These are phyloP conservation scores for Poecilia velifera DNA, from an alignment of 2,797 vertebrate species.

Conservation along the genomic window DNA sequence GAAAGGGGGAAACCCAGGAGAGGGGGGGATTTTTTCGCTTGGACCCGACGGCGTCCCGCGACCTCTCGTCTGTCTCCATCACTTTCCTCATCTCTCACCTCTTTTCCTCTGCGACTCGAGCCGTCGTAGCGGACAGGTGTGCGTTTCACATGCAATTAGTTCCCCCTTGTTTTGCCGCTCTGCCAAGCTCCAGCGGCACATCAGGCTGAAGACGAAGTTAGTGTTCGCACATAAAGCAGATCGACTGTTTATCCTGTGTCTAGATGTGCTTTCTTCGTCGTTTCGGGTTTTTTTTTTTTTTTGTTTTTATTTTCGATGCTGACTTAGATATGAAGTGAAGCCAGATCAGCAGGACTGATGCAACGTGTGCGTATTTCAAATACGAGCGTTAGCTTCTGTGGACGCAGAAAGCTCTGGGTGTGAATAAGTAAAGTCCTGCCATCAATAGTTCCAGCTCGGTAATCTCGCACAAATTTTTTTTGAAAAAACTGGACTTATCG, in stretches of 20 bases:
- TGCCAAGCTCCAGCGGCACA: slow-evolving; percentile 51
- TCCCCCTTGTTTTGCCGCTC: slow-evolving; percentile 69
- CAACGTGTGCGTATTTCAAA: not conserved
- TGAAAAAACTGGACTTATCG: not conserved
- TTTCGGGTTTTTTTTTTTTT: not conserved
- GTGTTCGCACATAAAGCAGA: not conserved
- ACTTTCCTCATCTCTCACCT: slow-evolving; percentile 38
- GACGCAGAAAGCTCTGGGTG: not conserved
- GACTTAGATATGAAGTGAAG: not conserved
- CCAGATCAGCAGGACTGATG: not conserved
- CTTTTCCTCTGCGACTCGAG: slow-evolving; percentile 37
- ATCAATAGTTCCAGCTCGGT: not conserved
- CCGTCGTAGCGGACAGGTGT: slow-evolving; percentile 59
- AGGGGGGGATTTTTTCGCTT: not conserved
- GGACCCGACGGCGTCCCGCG: not conserved
- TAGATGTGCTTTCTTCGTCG: not conserved
- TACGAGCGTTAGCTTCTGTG: not conserved
- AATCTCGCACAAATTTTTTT: not conserved
- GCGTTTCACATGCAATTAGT: slow-evolving; percentile 72
- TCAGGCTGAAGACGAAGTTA: slow-evolving; percentile 22
- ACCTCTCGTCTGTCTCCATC: slow-evolving; percentile 52
- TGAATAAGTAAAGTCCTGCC: not conserved
- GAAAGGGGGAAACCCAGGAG: not conserved
- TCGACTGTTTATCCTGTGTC: not conserved
- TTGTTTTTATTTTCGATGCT: not conserved